Conservation (phyloP, 92 coral and sea anemone species). For the Phenganax stokvisi region DNA sequence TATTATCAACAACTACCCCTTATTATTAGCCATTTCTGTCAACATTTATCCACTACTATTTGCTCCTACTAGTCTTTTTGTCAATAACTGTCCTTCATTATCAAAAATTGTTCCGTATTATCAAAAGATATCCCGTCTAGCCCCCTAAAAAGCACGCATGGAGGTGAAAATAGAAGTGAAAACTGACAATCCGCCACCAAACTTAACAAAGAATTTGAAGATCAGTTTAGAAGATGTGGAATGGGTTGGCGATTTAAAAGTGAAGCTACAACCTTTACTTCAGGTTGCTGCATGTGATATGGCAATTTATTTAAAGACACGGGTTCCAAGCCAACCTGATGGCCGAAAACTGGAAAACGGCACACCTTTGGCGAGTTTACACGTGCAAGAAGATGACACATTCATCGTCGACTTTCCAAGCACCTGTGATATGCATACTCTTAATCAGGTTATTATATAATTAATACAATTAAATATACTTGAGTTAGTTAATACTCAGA, state of each 20-base stretch:
- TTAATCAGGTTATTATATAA: no score
- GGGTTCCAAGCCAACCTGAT: neutral
- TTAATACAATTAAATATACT: no score
- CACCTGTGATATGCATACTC: slow-evolving; percentile 42
- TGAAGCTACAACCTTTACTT: slow-evolving; percentile 2
- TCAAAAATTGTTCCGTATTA: no score
- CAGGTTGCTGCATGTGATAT: slow-evolving; percentile 60
- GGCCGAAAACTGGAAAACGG: slow-evolving; percentile 32
- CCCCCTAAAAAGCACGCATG: neutral
- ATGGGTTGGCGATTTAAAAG: slow-evolving; percentile 17
- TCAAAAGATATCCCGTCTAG: neutral
- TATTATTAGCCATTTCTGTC: no score
- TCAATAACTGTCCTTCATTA: no score
- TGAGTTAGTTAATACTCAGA: no score
- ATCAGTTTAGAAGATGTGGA: neutral
- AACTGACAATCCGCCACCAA: neutral
- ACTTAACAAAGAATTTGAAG: neutral
- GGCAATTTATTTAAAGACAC: slow-evolving; percentile 50
- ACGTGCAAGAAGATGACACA: slow-evolving; percentile 59
- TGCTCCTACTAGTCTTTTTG: no score
- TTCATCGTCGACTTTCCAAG: slow-evolving; percentile 50
- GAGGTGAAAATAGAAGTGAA: slow-evolving; percentile 13
- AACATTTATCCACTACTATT: no score
- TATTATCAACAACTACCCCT: no score
- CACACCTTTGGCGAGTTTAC: slow-evolving; percentile 44